Evolutionary conservation across 2,797 vertebrate genomes (phyloP), one percentile per base, ranked within the genome.

Genomic region (Pelodytes ibericus): DNA sequence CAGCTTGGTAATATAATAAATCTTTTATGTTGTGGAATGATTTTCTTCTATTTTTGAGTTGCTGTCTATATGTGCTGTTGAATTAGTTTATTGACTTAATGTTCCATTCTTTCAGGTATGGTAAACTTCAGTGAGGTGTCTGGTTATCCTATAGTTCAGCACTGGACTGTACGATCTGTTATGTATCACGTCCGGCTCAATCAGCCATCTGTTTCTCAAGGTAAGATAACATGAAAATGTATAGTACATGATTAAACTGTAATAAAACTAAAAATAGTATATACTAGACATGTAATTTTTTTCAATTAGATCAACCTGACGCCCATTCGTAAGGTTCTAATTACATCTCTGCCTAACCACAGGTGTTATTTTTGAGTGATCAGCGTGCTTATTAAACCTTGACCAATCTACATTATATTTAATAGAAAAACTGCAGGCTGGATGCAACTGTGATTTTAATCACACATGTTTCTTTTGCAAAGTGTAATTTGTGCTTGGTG

Each of bases 51-150:
- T n/a, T n/a, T n/a, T n/a, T n/a, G n/a, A n/a, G n/a, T n/a, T n/a
- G n/a, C n/a, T n/a, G n/a, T n/a, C n/a, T n/a, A n/a, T n/a, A n/a
- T n/a, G n/a, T n/a, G n/a, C n/a, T n/a, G n/a, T n/a, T n/a, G n/a
- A n/a, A n/a, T n/a, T n/a, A n/a, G n/a, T n/a, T n/a, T n/a, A n/a
- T n/a, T n/a, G n/a, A n/a, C 59, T 27, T 44, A 41, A 26, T 20
- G 36, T 36, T 66, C 26, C 20, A 11, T 59, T 10, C 25, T 30
- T 61, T n/a, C 86, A 99, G 97, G 97, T 11, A 96, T 99, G 97
- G 97, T 99, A 83, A 99, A 99, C 90, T 99, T 96, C 94, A 99
- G 97, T 0, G 97, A 99, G 84, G 96, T 99, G 57, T 93, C 96
- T 0, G 97, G 97, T 1, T 99, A 99, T 74, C 97, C 97, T 0